phyloP scores from a whole-genome alignment of 2,888 invertebrate species.

The Argyresthia goedartella region DNA sequence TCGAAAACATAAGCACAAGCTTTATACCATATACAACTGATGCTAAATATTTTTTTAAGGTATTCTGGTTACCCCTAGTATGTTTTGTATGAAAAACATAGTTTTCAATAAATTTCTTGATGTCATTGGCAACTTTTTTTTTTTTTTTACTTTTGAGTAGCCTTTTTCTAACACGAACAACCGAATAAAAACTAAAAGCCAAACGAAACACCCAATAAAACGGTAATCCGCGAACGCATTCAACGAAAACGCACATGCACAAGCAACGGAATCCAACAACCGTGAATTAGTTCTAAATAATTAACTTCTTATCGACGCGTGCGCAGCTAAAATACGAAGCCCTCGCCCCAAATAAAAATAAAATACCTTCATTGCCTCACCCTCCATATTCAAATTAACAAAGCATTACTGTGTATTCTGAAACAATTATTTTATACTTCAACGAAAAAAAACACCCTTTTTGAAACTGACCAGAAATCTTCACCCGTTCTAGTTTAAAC shows the following conservation, averaged over 20 bases:
- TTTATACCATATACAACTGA: too few relatives aligned
- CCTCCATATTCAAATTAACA: conserved; percentile 65
- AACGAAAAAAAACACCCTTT: conserved; percentile 25
- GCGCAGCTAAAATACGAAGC: conserved; percentile 43
- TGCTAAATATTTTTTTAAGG: too few relatives aligned
- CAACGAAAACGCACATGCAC: conserved; percentile 19
- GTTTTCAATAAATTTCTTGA: too few relatives aligned
- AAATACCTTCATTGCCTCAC: conserved; percentile 27
- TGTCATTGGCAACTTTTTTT: too few relatives aligned
- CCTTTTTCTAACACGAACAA: background rate
- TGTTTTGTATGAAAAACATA: too few relatives aligned
- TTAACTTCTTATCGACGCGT: conserved; percentile 61
- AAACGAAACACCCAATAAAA: background rate
- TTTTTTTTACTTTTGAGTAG: too few relatives aligned
- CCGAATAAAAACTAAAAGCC: background rate
- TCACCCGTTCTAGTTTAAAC: conserved; percentile 9
- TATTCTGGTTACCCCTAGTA: too few relatives aligned
- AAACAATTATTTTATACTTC: conserved; percentile 52
- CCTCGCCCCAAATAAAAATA: conserved; percentile 20
- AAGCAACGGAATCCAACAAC: conserved; percentile 44
- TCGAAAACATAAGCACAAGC: too few relatives aligned
- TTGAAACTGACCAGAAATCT: conserved; percentile 6
- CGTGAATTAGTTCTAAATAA: conserved; percentile 67
- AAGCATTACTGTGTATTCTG: conserved; percentile 61
- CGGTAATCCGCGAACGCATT: background rate